Evolutionary conservation across 2,888 invertebrate species (phyloP).

Genomic region (Diachrysia chrysitis): DNA sequence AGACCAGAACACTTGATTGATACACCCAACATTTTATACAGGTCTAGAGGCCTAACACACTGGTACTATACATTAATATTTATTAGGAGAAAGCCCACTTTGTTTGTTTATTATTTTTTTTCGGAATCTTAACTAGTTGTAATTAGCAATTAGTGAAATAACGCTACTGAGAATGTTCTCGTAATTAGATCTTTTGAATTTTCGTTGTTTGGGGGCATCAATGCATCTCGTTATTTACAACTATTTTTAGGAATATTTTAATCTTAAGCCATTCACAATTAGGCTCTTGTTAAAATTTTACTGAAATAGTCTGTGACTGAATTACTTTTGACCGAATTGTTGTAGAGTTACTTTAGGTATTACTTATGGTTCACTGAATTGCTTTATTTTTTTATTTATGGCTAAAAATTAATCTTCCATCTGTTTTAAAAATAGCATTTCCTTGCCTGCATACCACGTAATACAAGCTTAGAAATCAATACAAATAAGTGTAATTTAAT

Average conservation of each 20-base stretch:
- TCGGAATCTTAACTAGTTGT: conserved; percentile 40
- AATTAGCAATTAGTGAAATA: conserved; percentile 39
- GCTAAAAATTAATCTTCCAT: too few relatives aligned
- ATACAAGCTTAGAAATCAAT: too few relatives aligned
- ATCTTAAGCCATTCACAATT: neutral
- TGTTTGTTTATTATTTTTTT: conserved; percentile 50
- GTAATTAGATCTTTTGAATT: neutral
- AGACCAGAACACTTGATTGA: conserved; percentile 33
- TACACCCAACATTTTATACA: conserved; percentile 20
- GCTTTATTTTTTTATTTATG: too few relatives aligned
- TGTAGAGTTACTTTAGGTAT: too few relatives aligned
- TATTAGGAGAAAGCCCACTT: conserved; percentile 78
- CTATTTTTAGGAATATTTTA: neutral
- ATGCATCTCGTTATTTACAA: neutral
- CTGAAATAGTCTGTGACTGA: too few relatives aligned
- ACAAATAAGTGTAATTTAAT: too few relatives aligned
- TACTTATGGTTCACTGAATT: too few relatives aligned
- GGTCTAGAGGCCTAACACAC: conserved; percentile 36
- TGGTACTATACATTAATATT: conserved; percentile 72
- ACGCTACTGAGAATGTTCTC: conserved; percentile 26
- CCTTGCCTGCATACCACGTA: too few relatives aligned
- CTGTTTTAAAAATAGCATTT: neutral
- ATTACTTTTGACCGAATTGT: too few relatives aligned
- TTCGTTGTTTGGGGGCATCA: neutral
- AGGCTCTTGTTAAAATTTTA: too few relatives aligned